Evolutionary conservation across 2,888 invertebrate genomes (phyloP).

Genomic region (Clistopyga incitator): DNA sequence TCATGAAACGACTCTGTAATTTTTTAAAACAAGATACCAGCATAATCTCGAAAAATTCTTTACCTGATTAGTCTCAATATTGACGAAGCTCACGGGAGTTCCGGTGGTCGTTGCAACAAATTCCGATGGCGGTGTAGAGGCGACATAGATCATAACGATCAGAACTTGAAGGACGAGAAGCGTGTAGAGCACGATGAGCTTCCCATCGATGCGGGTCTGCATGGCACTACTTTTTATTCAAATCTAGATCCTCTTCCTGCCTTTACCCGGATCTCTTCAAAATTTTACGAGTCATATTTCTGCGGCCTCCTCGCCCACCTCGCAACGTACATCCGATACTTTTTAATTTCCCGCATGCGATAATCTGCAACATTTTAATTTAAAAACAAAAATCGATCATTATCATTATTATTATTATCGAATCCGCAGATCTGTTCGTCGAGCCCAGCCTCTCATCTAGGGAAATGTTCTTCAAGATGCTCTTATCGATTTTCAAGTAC

Average conservation of each 20-base stretch:
- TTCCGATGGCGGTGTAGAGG: slow-evolving; percentile 80
- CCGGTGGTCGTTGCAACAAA: slow-evolving; percentile 72
- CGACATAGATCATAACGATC: slow-evolving; percentile 82
- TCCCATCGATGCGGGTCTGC: slow-evolving; percentile 83
- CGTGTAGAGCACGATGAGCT: slow-evolving; percentile 81
- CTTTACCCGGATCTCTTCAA: slow-evolving; percentile 34
- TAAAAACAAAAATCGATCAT: background rate
- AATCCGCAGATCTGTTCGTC: background rate
- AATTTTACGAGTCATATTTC: slow-evolving; percentile 44
- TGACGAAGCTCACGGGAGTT: slow-evolving; percentile 80
- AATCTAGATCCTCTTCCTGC: slow-evolving; percentile 62
- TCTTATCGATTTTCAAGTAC: slow-evolving; percentile 62
- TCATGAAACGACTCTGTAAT: no score
- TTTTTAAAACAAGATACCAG: background rate
- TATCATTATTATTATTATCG: background rate
- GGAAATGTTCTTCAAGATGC: slow-evolving; percentile 45
- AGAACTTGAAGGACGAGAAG: slow-evolving; percentile 81
- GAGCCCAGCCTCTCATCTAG: slow-evolving; percentile 1
- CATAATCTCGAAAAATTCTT: background rate
- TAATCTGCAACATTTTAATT: slow-evolving; percentile 34
- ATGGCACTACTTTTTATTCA: slow-evolving; percentile 75
- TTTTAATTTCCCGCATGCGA: slow-evolving; percentile 32
- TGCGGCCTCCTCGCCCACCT: slow-evolving; percentile 21
- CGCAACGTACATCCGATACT: slow-evolving; percentile 20
- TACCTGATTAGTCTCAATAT: slow-evolving; percentile 75